phyloP scores from a whole-genome alignment of 1,140 invertebrate genomes.

The Akabosia matsudoensis region DNA sequence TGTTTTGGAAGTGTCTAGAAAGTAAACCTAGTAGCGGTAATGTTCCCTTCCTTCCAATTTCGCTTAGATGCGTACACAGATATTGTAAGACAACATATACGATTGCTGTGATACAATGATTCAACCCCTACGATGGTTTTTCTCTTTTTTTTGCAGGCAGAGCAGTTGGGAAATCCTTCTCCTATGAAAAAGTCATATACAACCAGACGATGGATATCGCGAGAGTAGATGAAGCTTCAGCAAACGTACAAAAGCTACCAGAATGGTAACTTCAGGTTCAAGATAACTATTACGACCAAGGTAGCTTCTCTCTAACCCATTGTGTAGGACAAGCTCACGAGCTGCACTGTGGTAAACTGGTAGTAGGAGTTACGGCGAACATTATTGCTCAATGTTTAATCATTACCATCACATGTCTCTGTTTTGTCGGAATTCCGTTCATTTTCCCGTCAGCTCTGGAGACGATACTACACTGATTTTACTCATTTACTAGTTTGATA shows the following conservation, averaged over 20 bases:
- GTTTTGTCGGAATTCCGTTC: background rate
- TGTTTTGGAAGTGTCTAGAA: too few relatives aligned
- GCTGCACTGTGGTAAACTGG: background rate
- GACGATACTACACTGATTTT: background rate
- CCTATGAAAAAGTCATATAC: too few relatives aligned
- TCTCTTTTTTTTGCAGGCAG: too few relatives aligned
- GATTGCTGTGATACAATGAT: too few relatives aligned
- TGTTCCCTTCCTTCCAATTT: too few relatives aligned
- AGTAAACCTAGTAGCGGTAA: too few relatives aligned
- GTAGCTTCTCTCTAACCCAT: background rate
- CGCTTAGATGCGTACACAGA: too few relatives aligned
- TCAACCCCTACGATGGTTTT: too few relatives aligned
- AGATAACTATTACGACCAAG: conserved; percentile 3
- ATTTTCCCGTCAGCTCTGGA: background rate
- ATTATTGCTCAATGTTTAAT: background rate
- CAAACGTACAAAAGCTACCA: background rate
- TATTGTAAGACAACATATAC: too few relatives aligned
- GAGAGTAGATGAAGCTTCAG: too few relatives aligned
- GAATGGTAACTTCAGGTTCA: conserved; percentile 20
- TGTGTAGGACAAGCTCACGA: conserved; percentile 11
- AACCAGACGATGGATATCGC: too few relatives aligned
- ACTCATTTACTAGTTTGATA: too few relatives aligned
- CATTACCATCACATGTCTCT: background rate
- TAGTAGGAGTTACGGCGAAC: background rate
- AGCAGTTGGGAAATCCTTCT: background rate